Conservation (phyloP, 2,797 vertebrate genomes). For the Pyrocephalus nanus region DNA sequence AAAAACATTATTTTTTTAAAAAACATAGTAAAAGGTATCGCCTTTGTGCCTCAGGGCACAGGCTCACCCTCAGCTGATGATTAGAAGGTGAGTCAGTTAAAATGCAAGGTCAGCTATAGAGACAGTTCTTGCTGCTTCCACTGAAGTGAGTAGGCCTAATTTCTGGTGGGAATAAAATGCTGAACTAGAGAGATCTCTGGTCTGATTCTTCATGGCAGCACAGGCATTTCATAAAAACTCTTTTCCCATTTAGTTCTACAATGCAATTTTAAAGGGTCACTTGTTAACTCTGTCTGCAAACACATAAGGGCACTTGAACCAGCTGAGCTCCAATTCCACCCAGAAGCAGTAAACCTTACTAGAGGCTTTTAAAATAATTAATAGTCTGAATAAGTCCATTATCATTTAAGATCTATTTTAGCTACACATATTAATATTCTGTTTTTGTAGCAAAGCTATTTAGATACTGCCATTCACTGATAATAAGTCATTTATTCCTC, state of each 20-base stretch:
- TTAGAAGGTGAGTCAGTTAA: neutral
- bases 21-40: neutral
- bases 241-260: neutral
- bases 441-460: slow-evolving; percentile 77
- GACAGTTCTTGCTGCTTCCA: neutral
- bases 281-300: slow-evolving; percentile 11
- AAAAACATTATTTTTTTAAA: neutral
- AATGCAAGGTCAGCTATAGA: neutral
- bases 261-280: neutral
- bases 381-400: slow-evolving; percentile 73
- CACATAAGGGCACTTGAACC: neutral
- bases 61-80: neutral
- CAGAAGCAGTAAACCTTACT: slow-evolving; percentile 42
- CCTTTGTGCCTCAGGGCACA: neutral
- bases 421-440: slow-evolving; percentile 77
- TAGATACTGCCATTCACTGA: slow-evolving; percentile 78
- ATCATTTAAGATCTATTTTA: slow-evolving; percentile 79
- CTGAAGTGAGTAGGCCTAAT: neutral
- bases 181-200: neutral
- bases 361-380: slow-evolving; percentile 75
- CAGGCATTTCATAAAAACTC: neutral
- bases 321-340: slow-evolving; percentile 2
- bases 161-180: neutral
- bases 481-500: slow-evolving; percentile 84
- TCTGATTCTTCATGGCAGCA: neutral